Evolutionary conservation across 1,140 invertebrate genomes (phyloP).

Genomic region (Colletes latitarsis): DNA sequence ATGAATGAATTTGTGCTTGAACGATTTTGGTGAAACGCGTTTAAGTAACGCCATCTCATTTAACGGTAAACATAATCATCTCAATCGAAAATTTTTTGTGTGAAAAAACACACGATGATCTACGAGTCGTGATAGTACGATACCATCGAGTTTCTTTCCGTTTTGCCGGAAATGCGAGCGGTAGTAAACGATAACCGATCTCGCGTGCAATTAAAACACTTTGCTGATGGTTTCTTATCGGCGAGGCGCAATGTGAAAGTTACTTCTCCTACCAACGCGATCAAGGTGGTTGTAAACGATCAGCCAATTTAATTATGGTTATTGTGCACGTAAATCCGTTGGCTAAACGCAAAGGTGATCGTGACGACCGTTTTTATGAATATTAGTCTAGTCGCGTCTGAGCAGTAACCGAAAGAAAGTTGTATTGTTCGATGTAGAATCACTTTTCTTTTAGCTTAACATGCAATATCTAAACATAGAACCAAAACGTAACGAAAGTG

Average conservation of each 20-base stretch:
- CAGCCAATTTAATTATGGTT: constrained; percentile 45
- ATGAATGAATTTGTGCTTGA: no score
- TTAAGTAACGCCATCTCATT: no score
- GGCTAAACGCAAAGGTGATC: constrained; percentile 48
- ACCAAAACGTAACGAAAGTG: constrained; percentile 2
- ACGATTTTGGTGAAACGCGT: no score
- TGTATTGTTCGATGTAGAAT: constrained; percentile 2
- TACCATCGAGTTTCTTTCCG: not conserved
- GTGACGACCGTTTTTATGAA: constrained; percentile 26
- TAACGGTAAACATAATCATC: no score
- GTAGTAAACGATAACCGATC: constrained; percentile 19
- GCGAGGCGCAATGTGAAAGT: constrained; percentile 47
- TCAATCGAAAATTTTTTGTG: no score
- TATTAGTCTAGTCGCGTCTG: constrained; percentile 63
- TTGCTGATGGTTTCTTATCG: not conserved
- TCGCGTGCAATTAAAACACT: constrained; percentile 14
- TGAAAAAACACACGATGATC: not conserved
- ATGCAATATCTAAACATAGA: not conserved
- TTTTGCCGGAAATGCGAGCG: not conserved
- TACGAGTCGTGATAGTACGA: not conserved
- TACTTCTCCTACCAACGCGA: constrained; percentile 15
- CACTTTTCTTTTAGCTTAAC: not conserved
- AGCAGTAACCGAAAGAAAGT: constrained; percentile 51
- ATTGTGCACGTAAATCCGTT: not conserved
- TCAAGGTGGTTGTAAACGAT: constrained; percentile 16